Evolutionary conservation across 2,113 vertebrate species (phyloP).

Genomic region (Lipophrys pholis): DNA sequence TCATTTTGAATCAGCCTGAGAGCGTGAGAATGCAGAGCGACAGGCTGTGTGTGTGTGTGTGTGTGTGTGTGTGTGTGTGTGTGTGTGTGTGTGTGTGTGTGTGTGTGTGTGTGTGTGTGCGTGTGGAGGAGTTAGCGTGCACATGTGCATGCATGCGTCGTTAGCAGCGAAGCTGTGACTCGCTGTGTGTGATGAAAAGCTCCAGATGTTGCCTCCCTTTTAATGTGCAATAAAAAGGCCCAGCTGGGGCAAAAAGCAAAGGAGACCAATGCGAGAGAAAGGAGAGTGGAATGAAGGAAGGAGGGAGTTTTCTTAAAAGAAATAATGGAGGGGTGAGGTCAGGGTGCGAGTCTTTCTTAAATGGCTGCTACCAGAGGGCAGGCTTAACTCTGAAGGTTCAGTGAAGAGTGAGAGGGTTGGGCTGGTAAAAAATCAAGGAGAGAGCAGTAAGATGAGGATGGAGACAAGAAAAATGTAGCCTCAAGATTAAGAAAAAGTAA

Average conservation of each 20-base stretch:
- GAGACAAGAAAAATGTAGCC: slow-evolving; percentile 34
- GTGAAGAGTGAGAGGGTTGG: slow-evolving; percentile 48
- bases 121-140: slow-evolving; percentile 38
- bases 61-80: slow-evolving; percentile 64
- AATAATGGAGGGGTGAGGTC: slow-evolving; percentile 84
- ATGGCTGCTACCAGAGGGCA: slow-evolving; percentile 81
- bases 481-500: slow-evolving; percentile 8
- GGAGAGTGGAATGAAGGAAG: slow-evolving; percentile 87
- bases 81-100: slow-evolving; percentile 64
- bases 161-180: slow-evolving; percentile 77
- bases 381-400: slow-evolving; percentile 80
- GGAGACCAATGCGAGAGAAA: slow-evolving; percentile 73
- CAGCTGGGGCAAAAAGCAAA: slow-evolving; percentile 89
- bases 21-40: slow-evolving; percentile 82
- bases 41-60: slow-evolving; percentile 55
- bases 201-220: slow-evolving; percentile 91
- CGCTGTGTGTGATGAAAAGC: slow-evolving; percentile 85
- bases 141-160: slow-evolving; percentile 76
- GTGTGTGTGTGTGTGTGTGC: slow-evolving; percentile 64
- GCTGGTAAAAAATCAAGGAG: slow-evolving; percentile 18
- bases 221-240: slow-evolving; percentile 92
- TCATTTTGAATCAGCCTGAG: slow-evolving; percentile 76
- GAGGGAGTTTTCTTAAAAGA: slow-evolving; percentile 81
- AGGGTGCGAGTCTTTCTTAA: slow-evolving; percentile 82
- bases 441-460: slow-evolving; percentile 33